These are phyloP conservation scores for Troides aeacus DNA, from an alignment of 2,888 invertebrate species.

Conservation along the genomic window DNA sequence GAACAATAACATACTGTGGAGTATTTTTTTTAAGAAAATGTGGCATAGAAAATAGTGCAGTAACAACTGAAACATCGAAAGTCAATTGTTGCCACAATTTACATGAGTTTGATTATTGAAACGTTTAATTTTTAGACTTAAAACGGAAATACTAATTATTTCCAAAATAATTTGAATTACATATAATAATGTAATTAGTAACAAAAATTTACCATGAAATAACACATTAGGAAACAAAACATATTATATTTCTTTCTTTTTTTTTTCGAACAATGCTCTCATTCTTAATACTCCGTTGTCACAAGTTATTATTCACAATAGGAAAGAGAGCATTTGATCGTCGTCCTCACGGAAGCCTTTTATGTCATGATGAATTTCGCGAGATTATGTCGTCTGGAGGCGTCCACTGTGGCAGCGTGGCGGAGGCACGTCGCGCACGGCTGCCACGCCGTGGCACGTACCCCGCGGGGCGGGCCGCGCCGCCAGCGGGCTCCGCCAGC, in stretches of 20 bases:
- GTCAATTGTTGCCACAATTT: background rate
- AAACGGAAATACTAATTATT: background rate
- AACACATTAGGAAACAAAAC: background rate
- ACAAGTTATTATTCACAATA: slow-evolving; percentile 29
- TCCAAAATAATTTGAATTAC: no score
- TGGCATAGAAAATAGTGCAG: background rate
- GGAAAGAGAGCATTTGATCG: slow-evolving; percentile 31
- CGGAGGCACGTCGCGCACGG: slow-evolving; percentile 58
- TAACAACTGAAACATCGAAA: slow-evolving; percentile 6
- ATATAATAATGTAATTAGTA: no score
- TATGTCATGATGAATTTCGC: slow-evolving; percentile 58
- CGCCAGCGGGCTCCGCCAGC: slow-evolving; percentile 54
- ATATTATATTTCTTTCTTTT: background rate
- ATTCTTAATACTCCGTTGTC: slow-evolving; percentile 26
- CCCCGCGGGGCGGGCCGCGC: slow-evolving; percentile 48
- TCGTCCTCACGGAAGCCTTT: slow-evolving; percentile 47
- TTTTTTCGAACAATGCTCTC: slow-evolving; percentile 16
- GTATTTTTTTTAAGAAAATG: background rate
- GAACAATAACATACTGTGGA: background rate
- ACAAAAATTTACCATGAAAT: background rate
- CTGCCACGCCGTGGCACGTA: slow-evolving; percentile 43
- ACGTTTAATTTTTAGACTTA: background rate
- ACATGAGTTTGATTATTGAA: background rate
- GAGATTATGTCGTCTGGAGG: slow-evolving; percentile 52
- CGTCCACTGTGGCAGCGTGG: slow-evolving; percentile 33